Evolutionary conservation across 2,797 vertebrate species (phyloP), one percentile per base, ranked within the genome.

Genomic region (Pseudopleuronectes americanus): DNA sequence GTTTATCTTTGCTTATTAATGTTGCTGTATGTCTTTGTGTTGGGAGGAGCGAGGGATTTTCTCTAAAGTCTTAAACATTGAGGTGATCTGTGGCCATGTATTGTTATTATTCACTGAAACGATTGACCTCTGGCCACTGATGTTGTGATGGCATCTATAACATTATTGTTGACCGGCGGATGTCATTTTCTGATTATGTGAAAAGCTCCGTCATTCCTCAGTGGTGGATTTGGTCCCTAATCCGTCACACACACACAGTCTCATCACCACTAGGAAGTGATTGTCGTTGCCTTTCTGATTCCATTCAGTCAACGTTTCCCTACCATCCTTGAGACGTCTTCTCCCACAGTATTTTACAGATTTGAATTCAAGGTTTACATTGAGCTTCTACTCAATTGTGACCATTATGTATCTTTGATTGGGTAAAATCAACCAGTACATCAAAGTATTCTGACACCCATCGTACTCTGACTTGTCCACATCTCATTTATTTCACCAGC

Each of bases 21-120:
- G 90, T 92, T 72, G 76, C 83, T 86, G 79, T 83, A 48, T 85
- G 17, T 85, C 70, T 81, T 82, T 86, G 81, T 68, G 70, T 83
- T 67, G 69, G 76, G 75, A 80, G 66, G 74, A 77, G 62, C 52
- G 17, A 56, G 76, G 45, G 81, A 38, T 61, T 72, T 64, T 66
- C 14, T 54, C 17, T 13, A 49, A 79, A 70, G 43, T 45, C 0
- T 2, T 73, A 45, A 58, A 5, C 66, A 48, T 41, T n/a, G 43
- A 74, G 72, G 51, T 61, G 22, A 54, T 43, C 13, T 48, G 38
- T 41, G 56, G 31, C 51, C 57, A 33, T 36, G 53, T 62, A 49
- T 56, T 14, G 7, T 8, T 33, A 41, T 9, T 52, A 17, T 48
- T 72, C 56, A 48, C 60, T 58, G 45, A 72, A 56, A 63, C 51